These are phyloP conservation scores for Phrynocephalus versicolor DNA, from an alignment of 2,113 vertebrate genomes.

Conservation along the genomic window DNA sequence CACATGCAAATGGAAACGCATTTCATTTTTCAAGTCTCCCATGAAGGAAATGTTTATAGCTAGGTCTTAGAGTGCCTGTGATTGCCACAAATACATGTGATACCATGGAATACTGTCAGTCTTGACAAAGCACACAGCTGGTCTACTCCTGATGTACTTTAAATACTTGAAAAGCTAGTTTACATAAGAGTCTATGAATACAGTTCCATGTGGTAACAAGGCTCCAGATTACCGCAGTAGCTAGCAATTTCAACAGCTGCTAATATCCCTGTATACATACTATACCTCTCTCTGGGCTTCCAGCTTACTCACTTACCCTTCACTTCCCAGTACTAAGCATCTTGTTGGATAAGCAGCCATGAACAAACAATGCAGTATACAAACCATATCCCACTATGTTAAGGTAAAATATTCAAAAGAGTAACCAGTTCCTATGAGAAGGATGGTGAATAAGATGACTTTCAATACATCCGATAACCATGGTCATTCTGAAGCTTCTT, in stretches of 20 bases:
- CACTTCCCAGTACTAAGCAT: not conserved
- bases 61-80: not conserved
- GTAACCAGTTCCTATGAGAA: too few relatives aligned
- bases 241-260: not conserved
- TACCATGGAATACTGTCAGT: not conserved
- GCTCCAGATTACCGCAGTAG: not conserved
- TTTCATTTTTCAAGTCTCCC: not conserved
- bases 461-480: too few relatives aligned
- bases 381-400: too few relatives aligned
- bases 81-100: not conserved
- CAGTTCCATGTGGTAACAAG: not conserved
- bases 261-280: not conserved
- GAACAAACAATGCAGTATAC: not conserved
- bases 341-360: not conserved
- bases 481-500: too few relatives aligned
- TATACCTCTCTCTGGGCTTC: not conserved
- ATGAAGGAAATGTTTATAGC: conserved; percentile 14
- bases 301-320: not conserved
- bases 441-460: too few relatives aligned
- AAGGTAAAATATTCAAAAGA: too few relatives aligned
- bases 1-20: not conserved
- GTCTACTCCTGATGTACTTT: not conserved
- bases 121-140: rapidly evolving
- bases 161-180: not conserved
- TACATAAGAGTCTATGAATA: not conserved